phyloP scores from a whole-genome alignment of 2,888 invertebrate species.

The Leucophenga montana region DNA sequence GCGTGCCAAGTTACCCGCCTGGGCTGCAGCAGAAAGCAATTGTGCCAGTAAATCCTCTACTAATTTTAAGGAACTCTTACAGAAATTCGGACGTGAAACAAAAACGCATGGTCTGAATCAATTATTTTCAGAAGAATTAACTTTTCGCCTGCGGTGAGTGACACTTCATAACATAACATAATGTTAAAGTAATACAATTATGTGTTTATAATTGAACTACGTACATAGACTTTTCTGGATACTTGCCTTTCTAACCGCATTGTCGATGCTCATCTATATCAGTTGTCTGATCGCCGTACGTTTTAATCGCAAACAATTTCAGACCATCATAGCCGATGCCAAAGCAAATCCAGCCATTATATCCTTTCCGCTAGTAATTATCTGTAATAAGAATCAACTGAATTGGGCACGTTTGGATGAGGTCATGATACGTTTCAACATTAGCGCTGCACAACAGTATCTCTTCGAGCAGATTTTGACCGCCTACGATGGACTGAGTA shows the following conservation, averaged over 20 bases:
- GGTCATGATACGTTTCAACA: conserved; percentile 52
- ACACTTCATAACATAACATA: too few relatives aligned
- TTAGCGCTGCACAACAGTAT: conserved; percentile 32
- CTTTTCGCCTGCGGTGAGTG: conserved; percentile 54
- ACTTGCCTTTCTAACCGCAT: conserved; percentile 52
- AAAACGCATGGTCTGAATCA: conserved; percentile 57
- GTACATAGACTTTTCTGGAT: conserved; percentile 64
- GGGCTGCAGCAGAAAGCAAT: conserved; percentile 22
- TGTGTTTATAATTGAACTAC: too few relatives aligned
- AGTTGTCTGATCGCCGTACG: conserved; percentile 57
- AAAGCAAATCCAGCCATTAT: conserved; percentile 64
- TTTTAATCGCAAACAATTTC: conserved; percentile 55
- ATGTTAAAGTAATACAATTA: too few relatives aligned
- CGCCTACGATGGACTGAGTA: conserved; percentile 58
- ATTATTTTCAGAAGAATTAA: conserved; percentile 48
- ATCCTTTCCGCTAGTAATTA: conserved; percentile 67
- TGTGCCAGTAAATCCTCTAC: conserved; percentile 33
- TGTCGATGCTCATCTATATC: conserved; percentile 56
- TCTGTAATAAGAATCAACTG: conserved; percentile 69
- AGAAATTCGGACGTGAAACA: conserved; percentile 33
- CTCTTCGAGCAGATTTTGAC: conserved; percentile 57
- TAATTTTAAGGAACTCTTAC: conserved; percentile 41
- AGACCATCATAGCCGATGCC: conserved; percentile 65
- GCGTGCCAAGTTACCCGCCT: not conserved
- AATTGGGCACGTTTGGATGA: conserved; percentile 67